Base-by-base conservation (phyloP, 2,888 invertebrate species). In the Standfussiana lucernea region DNA sequence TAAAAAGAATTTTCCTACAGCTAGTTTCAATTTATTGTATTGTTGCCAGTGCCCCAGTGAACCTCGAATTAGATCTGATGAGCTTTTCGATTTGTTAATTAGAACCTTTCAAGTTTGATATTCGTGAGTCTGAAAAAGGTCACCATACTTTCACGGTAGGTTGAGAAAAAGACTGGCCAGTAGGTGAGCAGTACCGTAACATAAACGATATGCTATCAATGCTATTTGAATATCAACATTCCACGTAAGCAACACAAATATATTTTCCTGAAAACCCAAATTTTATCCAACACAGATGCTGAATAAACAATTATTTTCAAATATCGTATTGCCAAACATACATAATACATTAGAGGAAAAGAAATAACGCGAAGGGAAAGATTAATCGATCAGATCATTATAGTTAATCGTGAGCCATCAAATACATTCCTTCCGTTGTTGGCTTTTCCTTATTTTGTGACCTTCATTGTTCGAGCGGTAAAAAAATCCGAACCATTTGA, bases 361-460 rank as follows among this genome's bases (percentile, higher is more conserved):
- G 59, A 85, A 87, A 87, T 78, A 79, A 79, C 77, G 71, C 53
- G 62, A 72, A 75, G 56, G 71, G 74, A 75, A 79, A 86, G 86
- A 89, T 88, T 86, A 89, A 89, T 88, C 88, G 88, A 89, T 89
- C 82, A 70, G 72, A 81, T 88, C 86, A 82, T 88, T 89, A 86
- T 83, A 79, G 83, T 80, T 88, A 89, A 88, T 89, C 86, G 83
- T 70, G 56, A 72, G 77, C 86, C 79, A 89, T 86, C 89, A 85
- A 89, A 89, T 80, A 88, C 85, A 88, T 85, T 78, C 76, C 80
- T 82, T 75, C 40, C 77, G 69, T 66, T 79, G 72, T 72, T 84
- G 79, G 82, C 85, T 86, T 87, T 87, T 87, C 87, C 88, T 86
- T 82, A 85, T 86, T 61, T 61, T 79, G 79, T 76, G 65, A 75